phyloP scores from a whole-genome alignment of 2,888 invertebrate species.

The Augochlorella aurata region DNA sequence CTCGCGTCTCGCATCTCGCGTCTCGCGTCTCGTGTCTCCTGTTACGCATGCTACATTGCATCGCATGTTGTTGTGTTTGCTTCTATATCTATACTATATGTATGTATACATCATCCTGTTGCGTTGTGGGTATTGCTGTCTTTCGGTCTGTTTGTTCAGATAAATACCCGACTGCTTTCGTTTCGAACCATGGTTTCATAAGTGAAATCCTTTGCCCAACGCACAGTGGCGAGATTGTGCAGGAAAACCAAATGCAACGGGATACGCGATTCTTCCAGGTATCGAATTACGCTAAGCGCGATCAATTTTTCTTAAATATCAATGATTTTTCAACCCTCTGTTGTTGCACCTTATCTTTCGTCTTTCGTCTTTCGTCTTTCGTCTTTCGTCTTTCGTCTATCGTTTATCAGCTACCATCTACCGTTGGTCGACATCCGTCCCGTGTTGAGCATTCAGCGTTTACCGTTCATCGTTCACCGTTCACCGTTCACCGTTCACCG shows the following conservation, averaged over 20 bases:
- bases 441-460: background rate
- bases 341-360: background rate
- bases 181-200: slow-evolving; percentile 72
- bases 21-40: background rate
- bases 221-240: slow-evolving; percentile 58
- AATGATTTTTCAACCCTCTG: background rate
- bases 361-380: no score
- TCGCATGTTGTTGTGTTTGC: background rate
- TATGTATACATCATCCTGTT: background rate
- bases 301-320: background rate
- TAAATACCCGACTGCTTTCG: slow-evolving; percentile 74
- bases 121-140: slow-evolving; percentile 42
- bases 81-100: slow-evolving; percentile 1
- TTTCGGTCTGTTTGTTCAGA: slow-evolving; percentile 75
- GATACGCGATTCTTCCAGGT: background rate
- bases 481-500: background rate
- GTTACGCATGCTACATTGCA: background rate
- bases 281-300: background rate
- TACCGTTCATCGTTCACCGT: background rate
- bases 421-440: background rate
- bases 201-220: slow-evolving; percentile 75
- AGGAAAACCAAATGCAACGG: slow-evolving; percentile 64
- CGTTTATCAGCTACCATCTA: background rate
- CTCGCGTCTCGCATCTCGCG: no score
- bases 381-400: background rate